Conservation (phyloP, 2,888 invertebrate species). For the Campaea margaritaria region DNA sequence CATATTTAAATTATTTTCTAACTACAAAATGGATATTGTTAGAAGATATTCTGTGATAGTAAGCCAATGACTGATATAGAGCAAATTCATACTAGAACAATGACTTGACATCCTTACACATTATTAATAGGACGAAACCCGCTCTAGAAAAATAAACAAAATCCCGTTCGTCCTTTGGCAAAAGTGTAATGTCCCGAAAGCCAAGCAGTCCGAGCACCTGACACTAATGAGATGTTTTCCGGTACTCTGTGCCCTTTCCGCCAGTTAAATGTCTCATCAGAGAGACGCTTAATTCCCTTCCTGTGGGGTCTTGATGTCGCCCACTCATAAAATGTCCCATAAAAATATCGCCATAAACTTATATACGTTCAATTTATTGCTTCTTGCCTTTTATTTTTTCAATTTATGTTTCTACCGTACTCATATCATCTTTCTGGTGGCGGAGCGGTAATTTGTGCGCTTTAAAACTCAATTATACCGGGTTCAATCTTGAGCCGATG, state of each 20-base stretch:
- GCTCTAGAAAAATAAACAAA: neutral
- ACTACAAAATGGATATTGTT: no score
- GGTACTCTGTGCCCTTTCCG: conserved; percentile 44
- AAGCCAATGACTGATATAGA: no score
- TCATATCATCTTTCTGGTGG: neutral
- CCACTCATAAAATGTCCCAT: conserved; percentile 14
- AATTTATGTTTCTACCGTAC: neutral
- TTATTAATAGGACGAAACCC: neutral
- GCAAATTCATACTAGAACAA: neutral
- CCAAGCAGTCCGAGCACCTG: conserved; percentile 14
- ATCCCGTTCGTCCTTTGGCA: conserved; percentile 3
- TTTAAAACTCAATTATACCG: neutral
- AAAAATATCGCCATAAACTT: conserved; percentile 22
- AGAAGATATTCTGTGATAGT: no score
- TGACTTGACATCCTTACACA: neutral
- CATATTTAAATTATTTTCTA: no score
- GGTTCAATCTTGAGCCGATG: no score
- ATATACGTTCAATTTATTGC: conserved; percentile 4
- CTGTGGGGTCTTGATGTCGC: conserved; percentile 23
- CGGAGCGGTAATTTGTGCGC: no score
- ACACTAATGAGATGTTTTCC: conserved; percentile 57
- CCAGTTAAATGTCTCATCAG: conserved; percentile 65
- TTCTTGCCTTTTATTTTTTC: neutral
- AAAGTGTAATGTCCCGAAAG: conserved; percentile 17
- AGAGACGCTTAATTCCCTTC: conserved; percentile 50